These are phyloP conservation scores for Fopius arisanus DNA, from an alignment of 1,140 invertebrate species.

Conservation along the genomic window DNA sequence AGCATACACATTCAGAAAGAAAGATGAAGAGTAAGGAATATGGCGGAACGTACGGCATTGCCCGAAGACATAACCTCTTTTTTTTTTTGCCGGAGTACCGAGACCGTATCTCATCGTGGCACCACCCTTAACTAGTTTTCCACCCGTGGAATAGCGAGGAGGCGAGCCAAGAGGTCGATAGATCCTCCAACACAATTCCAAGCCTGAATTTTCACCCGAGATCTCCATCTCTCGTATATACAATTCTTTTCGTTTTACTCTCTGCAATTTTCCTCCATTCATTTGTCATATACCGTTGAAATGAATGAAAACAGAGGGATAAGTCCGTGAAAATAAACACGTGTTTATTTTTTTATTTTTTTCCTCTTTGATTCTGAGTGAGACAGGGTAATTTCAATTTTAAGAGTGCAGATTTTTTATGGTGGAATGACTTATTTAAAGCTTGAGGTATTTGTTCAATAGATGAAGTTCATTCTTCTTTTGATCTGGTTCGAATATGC, in stretches of 20 bases:
- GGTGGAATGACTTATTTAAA: too few relatives aligned
- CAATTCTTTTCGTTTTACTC: not conserved
- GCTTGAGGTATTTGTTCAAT: too few relatives aligned
- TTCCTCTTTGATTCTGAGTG: too few relatives aligned
- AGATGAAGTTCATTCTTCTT: too few relatives aligned
- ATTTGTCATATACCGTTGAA: not conserved
- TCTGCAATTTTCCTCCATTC: not conserved
- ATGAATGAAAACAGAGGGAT: too few relatives aligned
- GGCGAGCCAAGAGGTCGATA: slow-evolving; percentile 33
- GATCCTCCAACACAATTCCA: not conserved
- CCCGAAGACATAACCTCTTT: slow-evolving; percentile 31
- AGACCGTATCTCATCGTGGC: slow-evolving; percentile 30
- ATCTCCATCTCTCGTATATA: not conserved
- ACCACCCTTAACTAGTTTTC: slow-evolving; percentile 31
- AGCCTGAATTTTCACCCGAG: not conserved
- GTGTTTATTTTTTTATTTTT: too few relatives aligned
- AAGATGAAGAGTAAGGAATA: slow-evolving; percentile 15
- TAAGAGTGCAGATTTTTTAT: too few relatives aligned
- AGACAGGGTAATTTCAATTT: too few relatives aligned
- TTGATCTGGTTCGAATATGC: too few relatives aligned
- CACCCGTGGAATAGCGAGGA: slow-evolving; percentile 20
- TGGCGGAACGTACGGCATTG: slow-evolving; percentile 17
- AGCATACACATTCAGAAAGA: not conserved
- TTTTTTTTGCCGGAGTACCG: not conserved
- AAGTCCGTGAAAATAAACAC: too few relatives aligned